Conservation (phyloP, 2,797 vertebrate species). For the Phrynocephalus vlangalii region DNA sequence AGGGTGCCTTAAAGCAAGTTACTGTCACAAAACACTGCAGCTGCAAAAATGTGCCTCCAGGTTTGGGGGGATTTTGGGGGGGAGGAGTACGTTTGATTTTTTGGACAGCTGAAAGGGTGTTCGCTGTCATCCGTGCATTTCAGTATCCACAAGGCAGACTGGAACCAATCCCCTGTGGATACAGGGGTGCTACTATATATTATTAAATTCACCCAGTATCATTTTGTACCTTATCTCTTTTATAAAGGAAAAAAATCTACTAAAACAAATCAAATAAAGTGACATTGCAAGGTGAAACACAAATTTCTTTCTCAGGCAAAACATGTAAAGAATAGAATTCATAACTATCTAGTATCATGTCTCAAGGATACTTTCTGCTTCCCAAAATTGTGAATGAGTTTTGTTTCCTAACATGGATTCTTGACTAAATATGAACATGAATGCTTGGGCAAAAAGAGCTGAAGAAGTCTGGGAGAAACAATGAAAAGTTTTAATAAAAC, state of each 20-base stretch:
- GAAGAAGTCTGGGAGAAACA: background rate
- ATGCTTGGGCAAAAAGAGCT: background rate
- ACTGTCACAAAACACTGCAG: too few species aligned
- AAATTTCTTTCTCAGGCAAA: background rate
- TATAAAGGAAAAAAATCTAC: background rate
- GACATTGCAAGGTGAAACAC: background rate
- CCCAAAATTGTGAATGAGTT: background rate
- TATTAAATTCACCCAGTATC: background rate
- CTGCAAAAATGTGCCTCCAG: too few species aligned
- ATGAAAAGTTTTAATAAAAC: background rate
- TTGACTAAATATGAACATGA: slow-evolving; percentile 2
- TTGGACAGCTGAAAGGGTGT: too few species aligned
- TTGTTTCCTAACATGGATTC: background rate
- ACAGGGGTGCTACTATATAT: background rate
- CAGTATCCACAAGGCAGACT: too few species aligned
- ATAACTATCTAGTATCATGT: background rate
- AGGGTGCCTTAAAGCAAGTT: too few species aligned
- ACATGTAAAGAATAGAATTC: background rate
- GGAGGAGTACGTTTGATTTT: too few species aligned
- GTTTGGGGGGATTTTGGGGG: too few species aligned
- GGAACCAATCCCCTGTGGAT: too few species aligned
- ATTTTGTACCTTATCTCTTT: background rate
- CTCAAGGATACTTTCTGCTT: background rate
- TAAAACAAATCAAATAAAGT: background rate
- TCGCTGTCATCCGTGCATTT: too few species aligned